Base-by-base conservation (phyloP, 2,888 invertebrate species). In the Azorinus chamasolen region DNA sequence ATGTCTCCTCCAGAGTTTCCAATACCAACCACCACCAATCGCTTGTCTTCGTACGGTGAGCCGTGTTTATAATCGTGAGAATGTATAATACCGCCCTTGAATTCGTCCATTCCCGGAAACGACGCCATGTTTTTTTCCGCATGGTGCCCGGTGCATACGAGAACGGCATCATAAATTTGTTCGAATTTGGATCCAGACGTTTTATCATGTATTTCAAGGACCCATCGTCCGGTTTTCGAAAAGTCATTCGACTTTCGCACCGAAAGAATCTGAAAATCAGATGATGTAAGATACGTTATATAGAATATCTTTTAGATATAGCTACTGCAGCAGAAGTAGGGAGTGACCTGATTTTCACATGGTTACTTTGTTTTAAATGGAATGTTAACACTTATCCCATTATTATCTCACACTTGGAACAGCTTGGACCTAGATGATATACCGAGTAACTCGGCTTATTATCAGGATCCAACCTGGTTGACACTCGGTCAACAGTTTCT, bases 1-100 rank as follows among this genome's bases (percentile, higher is more conserved):
- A 91, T 89, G 83, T 94, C 94, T 5, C 93, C 89, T 0, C 93
- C 94, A 1, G 94, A 94, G 79, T 94, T 94, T 3, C 94, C 94
- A 59, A 94, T 93, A 3, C 94, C 94, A 32, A 94, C 86, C 2
- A 94, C 90, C 24, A 94, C 89, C 4, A 94, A 93, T 45, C 90
- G 83, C 80, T 92, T 92, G 54, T 88, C 91, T 39, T 86, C 87
- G 68, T 79, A 92, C 6, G 88, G 87, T 32, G 61, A 55, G 37
- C 74, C 79, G 66, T 90, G 83, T 48, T 83, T 87, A 77, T 90
- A 91, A 55, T 89, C 88, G 50, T 90, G 91, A 0, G 89, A 81
- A 58, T 92, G 92, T 5, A 88, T 22, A 16, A 90, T 79, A 59
- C 83, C 63, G 3, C 92, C 92, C 63, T 87, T 69, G 76, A 90